Evolutionary conservation across 2,888 invertebrate genomes (phyloP), one percentile per base, ranked within the genome.

Genomic region (Listrodromus nycthemerus): DNA sequence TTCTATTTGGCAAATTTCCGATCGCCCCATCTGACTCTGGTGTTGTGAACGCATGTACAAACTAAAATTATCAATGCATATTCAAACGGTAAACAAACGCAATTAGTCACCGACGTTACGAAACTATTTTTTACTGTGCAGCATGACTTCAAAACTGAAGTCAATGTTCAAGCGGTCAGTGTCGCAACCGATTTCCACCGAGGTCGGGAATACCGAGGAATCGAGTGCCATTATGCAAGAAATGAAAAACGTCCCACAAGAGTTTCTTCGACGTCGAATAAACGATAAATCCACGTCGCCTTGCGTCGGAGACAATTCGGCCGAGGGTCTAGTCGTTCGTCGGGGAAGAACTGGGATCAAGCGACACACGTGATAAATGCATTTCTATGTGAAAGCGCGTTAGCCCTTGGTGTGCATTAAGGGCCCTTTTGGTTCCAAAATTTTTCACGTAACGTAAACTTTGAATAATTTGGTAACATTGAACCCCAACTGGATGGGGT

Each of bases 101-200:
- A 33, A 1, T 33, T 33, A 8, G 33, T 33, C 33, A 33, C 8
- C 8, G 8, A 33, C 8, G 7, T 33, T 8, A 7, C 8, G 7
- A 33, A 33, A 33, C 4, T 8, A 33, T 8, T 33, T 33, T 67
- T 63, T 13, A 6, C 16, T 10, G 16, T 45, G 55, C 24, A 85
- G 81, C 67, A 87, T 87, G 88, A 63, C 87, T 19, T 77, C 83
- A n/a, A 87, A 86, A 55, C 69, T 87, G n/a, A 87, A 86, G 52
- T 84, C 86, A 19, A 84, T 88, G 55, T 86, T 87, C 30, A 87
- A 85, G 67, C 85, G 85, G 30, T 86, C 85, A 65, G 37, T 52
- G 13, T 87, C 85, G 8, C 70, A 71, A 63, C 78, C 84, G 16
- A 50, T 75, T 8, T 19, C 52, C 8, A 41, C 37, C 6, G 10